phyloP scores from a whole-genome alignment of 2,113 vertebrate genomes.

The Ascaphus truei region DNA sequence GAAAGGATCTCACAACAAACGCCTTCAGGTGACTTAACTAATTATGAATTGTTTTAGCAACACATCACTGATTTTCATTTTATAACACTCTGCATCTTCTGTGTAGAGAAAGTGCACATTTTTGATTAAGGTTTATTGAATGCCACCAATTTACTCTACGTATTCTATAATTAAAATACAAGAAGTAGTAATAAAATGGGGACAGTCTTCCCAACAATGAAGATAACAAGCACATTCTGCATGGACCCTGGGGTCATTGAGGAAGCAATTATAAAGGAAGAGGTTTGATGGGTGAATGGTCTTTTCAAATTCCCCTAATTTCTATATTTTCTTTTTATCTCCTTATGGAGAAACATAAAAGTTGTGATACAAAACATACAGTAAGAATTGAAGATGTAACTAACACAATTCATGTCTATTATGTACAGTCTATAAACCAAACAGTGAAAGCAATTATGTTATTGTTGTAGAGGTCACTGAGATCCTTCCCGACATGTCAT shows the following conservation, averaged over 20 bases:
- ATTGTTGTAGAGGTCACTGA: slow-evolving; percentile 15
- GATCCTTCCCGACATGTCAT: background rate
- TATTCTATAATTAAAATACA: slow-evolving; percentile 73
- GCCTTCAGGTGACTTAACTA: slow-evolving; percentile 72
- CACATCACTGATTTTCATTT: slow-evolving; percentile 61
- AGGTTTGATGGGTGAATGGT: slow-evolving; percentile 38
- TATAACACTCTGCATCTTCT: slow-evolving; percentile 57
- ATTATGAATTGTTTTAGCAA: slow-evolving; percentile 65
- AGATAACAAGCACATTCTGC: slow-evolving; percentile 71
- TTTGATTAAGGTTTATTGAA: slow-evolving; percentile 67
- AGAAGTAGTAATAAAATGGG: slow-evolving; percentile 63
- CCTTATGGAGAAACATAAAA: slow-evolving; percentile 50
- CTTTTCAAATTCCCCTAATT: slow-evolving; percentile 44
- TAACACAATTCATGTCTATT: slow-evolving; percentile 36
- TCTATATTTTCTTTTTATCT: slow-evolving; percentile 35
- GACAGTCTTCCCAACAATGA: slow-evolving; percentile 58
- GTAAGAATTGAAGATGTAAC: slow-evolving; percentile 1
- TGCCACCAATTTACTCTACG: slow-evolving; percentile 72
- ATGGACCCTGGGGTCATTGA: slow-evolving; percentile 66
- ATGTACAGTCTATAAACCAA: slow-evolving; percentile 26
- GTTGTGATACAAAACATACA: slow-evolving; percentile 13
- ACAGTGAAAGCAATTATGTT: background rate
- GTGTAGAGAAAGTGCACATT: slow-evolving; percentile 58
- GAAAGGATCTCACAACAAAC: slow-evolving; percentile 54
- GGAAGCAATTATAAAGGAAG: slow-evolving; percentile 66